Evolutionary conservation across 2,888 invertebrate species (phyloP).

Genomic region (Nebria salina): DNA sequence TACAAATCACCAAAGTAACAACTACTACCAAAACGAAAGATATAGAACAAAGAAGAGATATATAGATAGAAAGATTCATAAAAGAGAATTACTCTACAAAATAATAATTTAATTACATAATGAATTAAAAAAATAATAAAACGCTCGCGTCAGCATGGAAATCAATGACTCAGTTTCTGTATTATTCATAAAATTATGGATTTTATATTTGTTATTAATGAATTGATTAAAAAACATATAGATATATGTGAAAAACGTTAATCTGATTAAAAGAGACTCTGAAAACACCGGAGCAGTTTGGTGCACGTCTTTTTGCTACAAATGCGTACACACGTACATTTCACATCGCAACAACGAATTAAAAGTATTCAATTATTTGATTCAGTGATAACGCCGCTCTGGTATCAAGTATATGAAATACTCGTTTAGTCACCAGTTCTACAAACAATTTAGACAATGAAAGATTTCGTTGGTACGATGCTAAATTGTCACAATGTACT

Average conservation of each 20-base stretch:
- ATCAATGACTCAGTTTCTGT: conserved; percentile 54
- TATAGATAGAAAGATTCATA: conserved; percentile 7
- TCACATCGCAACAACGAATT: conserved; percentile 5
- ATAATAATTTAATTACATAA: conserved; percentile 22
- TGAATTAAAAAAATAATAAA: conserved; percentile 44
- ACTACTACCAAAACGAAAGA: conserved; percentile 30
- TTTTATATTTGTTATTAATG: conserved; percentile 27
- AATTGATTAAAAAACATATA: conserved; percentile 29
- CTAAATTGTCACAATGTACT: too few relatives aligned
- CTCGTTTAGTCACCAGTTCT: background rate
- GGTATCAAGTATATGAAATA: background rate
- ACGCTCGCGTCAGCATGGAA: conserved; percentile 65
- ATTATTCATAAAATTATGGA: conserved; percentile 19
- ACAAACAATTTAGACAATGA: background rate
- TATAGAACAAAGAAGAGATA: conserved; percentile 13
- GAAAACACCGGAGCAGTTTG: conserved; percentile 41
- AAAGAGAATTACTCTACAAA: conserved; percentile 22
- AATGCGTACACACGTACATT: background rate
- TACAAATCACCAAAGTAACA: conserved; percentile 12
- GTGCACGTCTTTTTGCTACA: conserved; percentile 33
- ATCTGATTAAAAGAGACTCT: conserved; percentile 39
- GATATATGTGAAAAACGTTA: conserved; percentile 40
- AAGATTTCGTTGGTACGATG: too few relatives aligned
- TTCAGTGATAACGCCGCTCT: background rate
- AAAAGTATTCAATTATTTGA: background rate